phyloP scores from a whole-genome alignment of 2,113 vertebrate genomes.

The Solea solea region DNA sequence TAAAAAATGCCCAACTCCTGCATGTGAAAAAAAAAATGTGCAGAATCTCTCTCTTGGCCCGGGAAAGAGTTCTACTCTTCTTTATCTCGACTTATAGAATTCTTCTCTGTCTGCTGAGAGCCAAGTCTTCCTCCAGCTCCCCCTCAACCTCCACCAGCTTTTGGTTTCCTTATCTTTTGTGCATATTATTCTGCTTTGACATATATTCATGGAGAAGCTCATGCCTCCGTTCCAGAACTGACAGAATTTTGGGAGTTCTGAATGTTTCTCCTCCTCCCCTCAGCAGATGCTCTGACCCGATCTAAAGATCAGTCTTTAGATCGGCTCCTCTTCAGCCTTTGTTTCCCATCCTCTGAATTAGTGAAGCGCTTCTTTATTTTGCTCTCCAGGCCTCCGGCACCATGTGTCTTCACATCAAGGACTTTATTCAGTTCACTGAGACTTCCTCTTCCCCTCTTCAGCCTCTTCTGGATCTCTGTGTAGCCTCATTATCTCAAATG shows the following conservation, averaged over 20 bases:
- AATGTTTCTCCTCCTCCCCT: not conserved
- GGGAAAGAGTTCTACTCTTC: not conserved
- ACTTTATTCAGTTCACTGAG: too few species aligned
- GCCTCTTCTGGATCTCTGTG: too few species aligned
- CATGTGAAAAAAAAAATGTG: too few species aligned
- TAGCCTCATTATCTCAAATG: too few species aligned
- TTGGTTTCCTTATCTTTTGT: not conserved
- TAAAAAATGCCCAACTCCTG: too few species aligned
- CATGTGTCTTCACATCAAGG: too few species aligned
- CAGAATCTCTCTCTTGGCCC: too few species aligned
- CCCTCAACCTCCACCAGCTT: not conserved
- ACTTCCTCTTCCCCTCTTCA: too few species aligned
- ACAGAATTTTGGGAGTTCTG: not conserved
- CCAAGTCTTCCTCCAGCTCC: not conserved
- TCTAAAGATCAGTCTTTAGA: not conserved
- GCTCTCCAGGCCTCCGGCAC: too few species aligned
- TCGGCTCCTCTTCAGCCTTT: not conserved
- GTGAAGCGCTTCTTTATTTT: too few species aligned
- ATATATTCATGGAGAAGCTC: not conserved
- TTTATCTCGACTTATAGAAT: not conserved
- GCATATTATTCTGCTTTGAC: not conserved
- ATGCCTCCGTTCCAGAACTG: not conserved
- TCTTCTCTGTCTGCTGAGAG: not conserved
- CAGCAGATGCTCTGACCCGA: not conserved
- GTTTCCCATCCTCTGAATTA: not conserved